Percentiles rank a stretch among this genome's conserved stretches.
Conservation (phyloP, 2,113 vertebrate genomes). For the Lepisosteus osseus region DNA sequence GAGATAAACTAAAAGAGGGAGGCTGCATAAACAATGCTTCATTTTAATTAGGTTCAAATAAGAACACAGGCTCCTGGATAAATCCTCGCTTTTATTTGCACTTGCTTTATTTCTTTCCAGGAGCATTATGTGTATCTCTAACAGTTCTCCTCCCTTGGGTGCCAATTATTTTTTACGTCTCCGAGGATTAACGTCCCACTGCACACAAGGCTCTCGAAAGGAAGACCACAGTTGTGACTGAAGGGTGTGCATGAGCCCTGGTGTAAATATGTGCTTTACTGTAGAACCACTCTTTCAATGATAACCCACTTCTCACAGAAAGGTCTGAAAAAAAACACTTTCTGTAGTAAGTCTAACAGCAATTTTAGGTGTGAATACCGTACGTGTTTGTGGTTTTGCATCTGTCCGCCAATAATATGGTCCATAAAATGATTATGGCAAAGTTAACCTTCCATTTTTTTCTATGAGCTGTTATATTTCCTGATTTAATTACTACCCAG, state of each 20-base stretch:
- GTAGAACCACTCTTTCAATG: not conserved
- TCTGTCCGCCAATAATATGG: too few relatives aligned
- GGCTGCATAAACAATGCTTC: too few relatives aligned
- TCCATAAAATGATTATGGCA: too few relatives aligned
- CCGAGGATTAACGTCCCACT: not conserved
- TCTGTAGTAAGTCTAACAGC: not conserved
- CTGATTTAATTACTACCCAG: too few relatives aligned
- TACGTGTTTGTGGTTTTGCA: too few relatives aligned
- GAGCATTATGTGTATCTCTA: not conserved
- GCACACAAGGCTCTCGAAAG: not conserved
- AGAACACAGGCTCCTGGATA: too few relatives aligned
- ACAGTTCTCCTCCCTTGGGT: not conserved
- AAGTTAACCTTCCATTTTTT: too few relatives aligned
- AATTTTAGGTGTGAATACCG: not conserved
- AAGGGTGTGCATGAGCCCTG: not conserved
- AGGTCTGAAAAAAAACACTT: not conserved
- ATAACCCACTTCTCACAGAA: not conserved
- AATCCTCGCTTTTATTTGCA: too few relatives aligned
- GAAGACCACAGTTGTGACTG: not conserved
- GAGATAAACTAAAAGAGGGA: too few relatives aligned
- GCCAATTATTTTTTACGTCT: not conserved
- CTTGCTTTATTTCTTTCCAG: too few relatives aligned
- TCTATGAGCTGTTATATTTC: too few relatives aligned
- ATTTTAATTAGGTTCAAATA: too few relatives aligned
- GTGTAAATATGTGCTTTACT: not conserved